Evolutionary conservation across 2,113 vertebrate species (phyloP).

Genomic region (Centropristis striata): DNA sequence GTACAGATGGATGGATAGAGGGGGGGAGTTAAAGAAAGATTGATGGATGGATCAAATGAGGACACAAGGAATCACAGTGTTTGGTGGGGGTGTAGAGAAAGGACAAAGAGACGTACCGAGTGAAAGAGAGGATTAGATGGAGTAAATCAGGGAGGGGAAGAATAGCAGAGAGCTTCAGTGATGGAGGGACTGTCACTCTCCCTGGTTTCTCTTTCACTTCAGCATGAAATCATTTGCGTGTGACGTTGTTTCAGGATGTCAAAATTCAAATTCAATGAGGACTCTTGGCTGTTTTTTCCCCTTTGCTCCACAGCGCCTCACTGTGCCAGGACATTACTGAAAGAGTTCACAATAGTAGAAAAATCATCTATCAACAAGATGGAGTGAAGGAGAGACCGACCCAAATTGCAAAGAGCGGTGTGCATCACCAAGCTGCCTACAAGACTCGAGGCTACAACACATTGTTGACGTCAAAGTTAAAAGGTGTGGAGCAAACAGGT

Average conservation of each 20-base stretch:
- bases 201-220: background rate
- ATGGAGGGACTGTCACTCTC: slow-evolving; percentile 18
- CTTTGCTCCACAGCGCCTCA: background rate
- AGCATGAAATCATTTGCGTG: slow-evolving; percentile 17
- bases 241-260: slow-evolving; percentile 8
- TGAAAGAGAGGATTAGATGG: slow-evolving; percentile 41
- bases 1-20: background rate
- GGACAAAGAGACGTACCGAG: background rate
- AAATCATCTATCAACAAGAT: slow-evolving; percentile 21
- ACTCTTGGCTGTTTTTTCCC: background rate
- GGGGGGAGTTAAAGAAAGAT: slow-evolving; percentile 9
- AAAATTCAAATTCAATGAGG: slow-evolving; percentile 21
- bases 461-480: background rate
- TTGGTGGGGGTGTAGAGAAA: background rate
- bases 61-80: slow-evolving; percentile 37
- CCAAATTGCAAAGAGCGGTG: background rate
- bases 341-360: background rate
- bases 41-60: slow-evolving; percentile 41
- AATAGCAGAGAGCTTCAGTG: slow-evolving; percentile 26
- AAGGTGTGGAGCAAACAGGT: background rate
- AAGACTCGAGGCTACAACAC: background rate
- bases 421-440: background rate
- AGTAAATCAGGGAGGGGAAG: slow-evolving; percentile 33
- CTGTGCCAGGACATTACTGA: background rate
- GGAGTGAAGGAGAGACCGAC: slow-evolving; percentile 1